Evolutionary conservation across 2,797 vertebrate genomes (phyloP), one percentile per base, ranked within the genome.

Genomic region (Aeoliscus strigatus): DNA sequence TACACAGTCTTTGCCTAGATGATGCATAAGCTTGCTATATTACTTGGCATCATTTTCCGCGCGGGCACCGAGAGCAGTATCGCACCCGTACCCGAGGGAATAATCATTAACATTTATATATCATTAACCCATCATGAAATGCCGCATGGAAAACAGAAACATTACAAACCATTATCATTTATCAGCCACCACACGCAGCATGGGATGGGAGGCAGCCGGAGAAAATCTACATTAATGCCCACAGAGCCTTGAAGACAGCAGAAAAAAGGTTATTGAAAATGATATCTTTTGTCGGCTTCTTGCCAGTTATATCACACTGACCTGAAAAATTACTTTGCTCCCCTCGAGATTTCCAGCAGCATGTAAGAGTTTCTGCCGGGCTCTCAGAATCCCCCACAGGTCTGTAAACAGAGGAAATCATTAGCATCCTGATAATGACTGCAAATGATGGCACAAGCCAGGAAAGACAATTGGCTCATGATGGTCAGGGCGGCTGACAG

Each of bases 91-190:
- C 21, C 34, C 13, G 5, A 11, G n/a, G 26, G 27, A 29, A 14
- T 23, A 33, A 15, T 48, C 37, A 47, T 52, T 37, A 39, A 53
- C 50, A 53, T 53, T 60, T 48, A 53, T 28, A 38, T 4, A 23
- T 50, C 54, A 58, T 49, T 44, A 58, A 58, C 23, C 30, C 21
- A 33, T 44, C 21, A 40, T 16, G 25, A 15, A 44, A 13, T 10
- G 15, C 17, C 21, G 16, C 3, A 40, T 39, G 31, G 41, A 29
- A 39, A 59, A 59, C 36, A 42, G 37, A 27, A 21, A 38, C 26
- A 41, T 52, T 13, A 12, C 12, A 30, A 36, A 5, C 37, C 42
- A 42, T 53, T 52, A 60, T 34, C 35, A 43, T 42, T 38, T 10
- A 48, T 32, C 42, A 51, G 7, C 18, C 56, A 11, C 27, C 2